Conservation (phyloP, 2,888 invertebrate species). For the Oxyteleia sp. region DNA sequence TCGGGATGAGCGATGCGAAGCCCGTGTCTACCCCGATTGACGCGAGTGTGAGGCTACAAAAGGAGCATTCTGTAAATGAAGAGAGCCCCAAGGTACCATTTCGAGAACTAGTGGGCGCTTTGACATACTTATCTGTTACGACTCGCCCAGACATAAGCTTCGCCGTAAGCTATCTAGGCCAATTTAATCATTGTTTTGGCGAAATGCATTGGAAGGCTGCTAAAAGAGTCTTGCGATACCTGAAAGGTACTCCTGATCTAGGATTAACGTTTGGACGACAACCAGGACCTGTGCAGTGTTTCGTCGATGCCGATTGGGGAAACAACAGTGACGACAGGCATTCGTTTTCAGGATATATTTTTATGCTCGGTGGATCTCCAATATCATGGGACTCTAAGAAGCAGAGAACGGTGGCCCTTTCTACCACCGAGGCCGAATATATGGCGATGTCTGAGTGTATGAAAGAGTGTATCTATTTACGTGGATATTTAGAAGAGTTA, state of each 20-base stretch:
- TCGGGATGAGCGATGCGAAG: conserved; percentile 50
- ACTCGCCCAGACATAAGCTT: conserved; percentile 71
- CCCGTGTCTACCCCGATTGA: conserved; percentile 45
- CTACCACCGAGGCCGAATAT: conserved; percentile 44
- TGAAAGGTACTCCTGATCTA: conserved; percentile 30
- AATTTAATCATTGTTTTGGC: conserved; percentile 47
- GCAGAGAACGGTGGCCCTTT: conserved; percentile 30
- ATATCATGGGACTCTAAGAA: conserved; percentile 29
- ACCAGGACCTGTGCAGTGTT: neutral
- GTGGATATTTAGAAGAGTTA: conserved; percentile 44
- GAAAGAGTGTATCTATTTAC: conserved; percentile 55
- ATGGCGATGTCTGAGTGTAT: conserved; percentile 57
- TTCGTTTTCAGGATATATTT: conserved; percentile 30
- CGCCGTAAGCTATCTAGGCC: conserved; percentile 63
- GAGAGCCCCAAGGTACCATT: conserved; percentile 29
- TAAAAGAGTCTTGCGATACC: conserved; percentile 47
- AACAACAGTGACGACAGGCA: conserved; percentile 14
- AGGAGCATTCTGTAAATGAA: neutral
- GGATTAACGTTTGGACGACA: conserved; percentile 3
- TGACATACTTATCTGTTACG: conserved; percentile 60
- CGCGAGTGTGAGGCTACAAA: neutral
- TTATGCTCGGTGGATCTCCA: conserved; percentile 1
- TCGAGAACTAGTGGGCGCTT: conserved; percentile 47
- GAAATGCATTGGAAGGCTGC: conserved; percentile 61
- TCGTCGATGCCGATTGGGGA: conserved; percentile 42